phyloP scores from a whole-genome alignment of 2,797 vertebrate genomes.

The Darevskia nairensis region DNA sequence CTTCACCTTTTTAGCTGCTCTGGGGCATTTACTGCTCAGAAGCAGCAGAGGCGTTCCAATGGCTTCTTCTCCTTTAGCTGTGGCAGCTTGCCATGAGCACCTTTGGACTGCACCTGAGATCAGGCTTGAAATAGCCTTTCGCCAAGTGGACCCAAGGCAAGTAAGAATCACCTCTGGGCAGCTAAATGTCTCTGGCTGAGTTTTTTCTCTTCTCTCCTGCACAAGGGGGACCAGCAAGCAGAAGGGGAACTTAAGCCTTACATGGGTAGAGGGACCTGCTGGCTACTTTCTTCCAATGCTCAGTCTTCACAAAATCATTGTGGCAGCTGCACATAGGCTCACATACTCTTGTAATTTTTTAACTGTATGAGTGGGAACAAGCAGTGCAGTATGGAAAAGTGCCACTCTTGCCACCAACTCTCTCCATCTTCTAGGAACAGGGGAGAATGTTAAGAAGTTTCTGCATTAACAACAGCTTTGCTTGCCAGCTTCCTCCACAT shows the following conservation, averaged over 20 bases:
- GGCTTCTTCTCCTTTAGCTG: neutral
- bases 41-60: neutral
- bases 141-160: too few relatives aligned
- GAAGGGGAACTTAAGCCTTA: neutral
- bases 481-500: neutral
- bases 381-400: too few relatives aligned
- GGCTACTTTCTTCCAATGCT: neutral
- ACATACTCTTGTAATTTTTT: neutral
- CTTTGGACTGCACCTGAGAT: neutral
- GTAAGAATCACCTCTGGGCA: neutral
- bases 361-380: neutral
- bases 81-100: neutral
- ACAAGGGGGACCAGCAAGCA: too few relatives aligned
- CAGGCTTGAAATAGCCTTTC: neutral
- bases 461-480: neutral
- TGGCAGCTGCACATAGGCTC: neutral
- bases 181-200: neutral
- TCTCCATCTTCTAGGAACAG: too few relatives aligned
- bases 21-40: neutral
- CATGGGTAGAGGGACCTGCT: neutral
- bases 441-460: too few relatives aligned
- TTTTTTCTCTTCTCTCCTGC: neutral
- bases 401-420: neutral
- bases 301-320: neutral
- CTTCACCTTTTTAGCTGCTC: too few relatives aligned